phyloP scores from a whole-genome alignment of 2,113 vertebrate genomes.

The Festucalex cinctus region DNA sequence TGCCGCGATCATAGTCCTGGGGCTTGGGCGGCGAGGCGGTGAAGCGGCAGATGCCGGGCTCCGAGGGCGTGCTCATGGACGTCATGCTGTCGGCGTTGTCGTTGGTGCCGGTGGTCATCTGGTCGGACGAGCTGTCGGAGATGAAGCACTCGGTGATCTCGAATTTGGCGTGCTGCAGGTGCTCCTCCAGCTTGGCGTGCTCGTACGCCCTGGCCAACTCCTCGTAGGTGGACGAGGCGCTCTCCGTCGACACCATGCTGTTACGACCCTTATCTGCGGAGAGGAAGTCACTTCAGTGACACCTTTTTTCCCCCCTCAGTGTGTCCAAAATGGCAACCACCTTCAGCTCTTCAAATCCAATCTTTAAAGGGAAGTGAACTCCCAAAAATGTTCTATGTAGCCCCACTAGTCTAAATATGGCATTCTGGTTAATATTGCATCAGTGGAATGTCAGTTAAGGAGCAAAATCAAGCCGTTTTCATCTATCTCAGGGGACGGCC shows the following conservation, averaged over 20 bases:
- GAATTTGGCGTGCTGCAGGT: conserved; percentile 94
- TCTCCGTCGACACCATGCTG: conserved; percentile 98
- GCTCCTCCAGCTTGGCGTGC: conserved; percentile 93
- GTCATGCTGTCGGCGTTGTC: conserved; percentile 96
- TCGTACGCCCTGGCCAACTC: conserved; percentile 92
- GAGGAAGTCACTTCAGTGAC: not conserved
- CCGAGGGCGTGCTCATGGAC: conserved; percentile 96
- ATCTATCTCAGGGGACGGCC: too few relatives aligned
- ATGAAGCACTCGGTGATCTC: conserved; percentile 98
- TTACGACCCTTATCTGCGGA: conserved; percentile 89
- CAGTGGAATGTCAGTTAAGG: too few relatives aligned
- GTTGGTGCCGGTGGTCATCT: conserved; percentile 95
- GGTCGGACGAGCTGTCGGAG: conserved; percentile 92
- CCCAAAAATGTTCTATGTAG: too few relatives aligned
- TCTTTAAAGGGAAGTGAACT: too few relatives aligned
- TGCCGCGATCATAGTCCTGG: conserved; percentile 91
- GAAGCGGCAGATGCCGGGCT: conserved; percentile 97
- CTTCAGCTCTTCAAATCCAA: too few relatives aligned
- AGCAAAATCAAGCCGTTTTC: too few relatives aligned
- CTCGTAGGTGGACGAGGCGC: conserved; percentile 92
- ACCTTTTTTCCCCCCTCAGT: too few relatives aligned
- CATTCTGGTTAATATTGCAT: too few relatives aligned
- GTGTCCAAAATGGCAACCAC: too few relatives aligned
- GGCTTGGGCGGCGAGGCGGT: conserved; percentile 97
- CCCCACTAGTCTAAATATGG: too few relatives aligned